Evolutionary conservation across 2,113 vertebrate genomes (phyloP).

Genomic region (Murina feae): DNA sequence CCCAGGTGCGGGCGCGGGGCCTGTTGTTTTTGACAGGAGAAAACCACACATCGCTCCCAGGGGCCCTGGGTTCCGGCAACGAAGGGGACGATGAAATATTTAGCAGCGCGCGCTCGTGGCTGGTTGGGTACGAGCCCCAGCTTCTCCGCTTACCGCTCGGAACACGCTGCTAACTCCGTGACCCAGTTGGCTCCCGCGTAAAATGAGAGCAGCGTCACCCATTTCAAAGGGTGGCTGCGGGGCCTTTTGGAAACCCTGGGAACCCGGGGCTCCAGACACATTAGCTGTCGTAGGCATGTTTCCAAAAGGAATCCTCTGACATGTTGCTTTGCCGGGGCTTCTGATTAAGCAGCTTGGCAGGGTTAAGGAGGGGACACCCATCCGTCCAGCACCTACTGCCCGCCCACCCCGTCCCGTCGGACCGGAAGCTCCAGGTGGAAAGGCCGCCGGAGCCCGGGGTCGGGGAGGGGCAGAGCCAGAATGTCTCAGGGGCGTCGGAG

Average conservation of each 20-base stretch:
- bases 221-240: background rate
- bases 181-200: background rate
- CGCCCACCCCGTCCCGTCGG: background rate
- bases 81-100: background rate
- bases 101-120: background rate
- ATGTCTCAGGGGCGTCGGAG: no score
- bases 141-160: background rate
- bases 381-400: background rate
- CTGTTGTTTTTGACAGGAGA: background rate
- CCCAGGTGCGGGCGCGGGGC: no score
- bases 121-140: background rate
- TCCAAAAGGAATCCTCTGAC: background rate
- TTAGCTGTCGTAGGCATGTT: background rate
- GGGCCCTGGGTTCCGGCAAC: background rate
- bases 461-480: background rate
- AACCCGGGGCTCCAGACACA: background rate
- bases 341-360: background rate
- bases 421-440: background rate
- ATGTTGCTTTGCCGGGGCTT: background rate
- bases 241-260: background rate
- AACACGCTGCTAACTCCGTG: background rate
- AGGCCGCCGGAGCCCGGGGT: fast-evolving
- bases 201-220: background rate
- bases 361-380: background rate
- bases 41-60: background rate